Percentiles rank a stretch among this genome's conserved stretches.
phyloP scores from a whole-genome alignment of 2,888 invertebrate genomes.

The Eristalinus aeneus region DNA sequence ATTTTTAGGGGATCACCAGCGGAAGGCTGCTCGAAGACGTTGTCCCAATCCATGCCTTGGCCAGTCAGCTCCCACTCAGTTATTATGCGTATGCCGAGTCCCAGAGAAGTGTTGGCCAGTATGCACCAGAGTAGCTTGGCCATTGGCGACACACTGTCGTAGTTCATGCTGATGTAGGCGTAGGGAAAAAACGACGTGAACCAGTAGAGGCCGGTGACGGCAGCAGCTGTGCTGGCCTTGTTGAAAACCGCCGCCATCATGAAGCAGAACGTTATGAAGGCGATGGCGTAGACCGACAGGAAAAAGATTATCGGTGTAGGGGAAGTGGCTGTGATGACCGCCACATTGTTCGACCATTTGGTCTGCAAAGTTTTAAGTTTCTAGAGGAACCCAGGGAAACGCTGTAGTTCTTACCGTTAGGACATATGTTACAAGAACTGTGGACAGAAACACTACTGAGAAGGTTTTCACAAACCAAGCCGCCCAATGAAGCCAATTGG shows the following conservation, averaged over 20 bases:
- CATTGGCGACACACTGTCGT: constrained; percentile 83
- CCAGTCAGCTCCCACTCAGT: constrained; percentile 85
- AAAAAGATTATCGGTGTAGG: constrained; percentile 86
- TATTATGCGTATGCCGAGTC: constrained; percentile 85
- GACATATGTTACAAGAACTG: constrained; percentile 82
- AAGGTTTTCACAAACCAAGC: constrained; percentile 91
- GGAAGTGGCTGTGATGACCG: constrained; percentile 86
- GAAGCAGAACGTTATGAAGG: constrained; percentile 87
- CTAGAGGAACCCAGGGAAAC: neutral
- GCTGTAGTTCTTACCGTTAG: constrained; percentile 80
- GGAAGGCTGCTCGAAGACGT: constrained; percentile 83
- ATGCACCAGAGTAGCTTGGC: constrained; percentile 84
- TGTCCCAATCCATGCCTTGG: constrained; percentile 81
- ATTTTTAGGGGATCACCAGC: constrained; percentile 82
- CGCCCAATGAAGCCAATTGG: constrained; percentile 89
- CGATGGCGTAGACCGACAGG: constrained; percentile 85
- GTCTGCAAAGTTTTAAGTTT: constrained; percentile 65
- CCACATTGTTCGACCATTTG: constrained; percentile 80
- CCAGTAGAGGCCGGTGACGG: constrained; percentile 87
- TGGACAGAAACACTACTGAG: constrained; percentile 83
- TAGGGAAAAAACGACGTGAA: constrained; percentile 88
- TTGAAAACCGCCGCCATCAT: constrained; percentile 89
- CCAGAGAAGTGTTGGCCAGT: constrained; percentile 88
- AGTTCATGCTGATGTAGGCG: constrained; percentile 84
- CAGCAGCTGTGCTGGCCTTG: constrained; percentile 87